Evolutionary conservation across 2,888 invertebrate genomes (phyloP), one percentile per base, ranked within the genome.

Genomic region (Amphipyra tragopoginis): DNA sequence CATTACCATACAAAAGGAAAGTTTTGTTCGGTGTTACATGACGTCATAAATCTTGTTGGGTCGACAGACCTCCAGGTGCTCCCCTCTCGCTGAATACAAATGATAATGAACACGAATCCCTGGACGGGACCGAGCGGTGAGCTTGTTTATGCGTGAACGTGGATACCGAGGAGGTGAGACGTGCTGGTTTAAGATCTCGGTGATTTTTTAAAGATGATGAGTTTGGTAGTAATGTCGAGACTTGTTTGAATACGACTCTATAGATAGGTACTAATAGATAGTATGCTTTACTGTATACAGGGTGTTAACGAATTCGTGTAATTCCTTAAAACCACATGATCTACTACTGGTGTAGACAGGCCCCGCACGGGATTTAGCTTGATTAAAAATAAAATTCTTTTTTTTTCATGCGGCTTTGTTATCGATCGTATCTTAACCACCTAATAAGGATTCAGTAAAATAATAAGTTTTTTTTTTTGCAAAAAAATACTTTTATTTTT

Each of bases 61-160:
- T 81, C 86, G 90, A 90, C 91, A 90, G 87, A 75, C 59, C 81
- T 86, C 87, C 90, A 90, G 91, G 91, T 91, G 90, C 84, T 58
- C 81, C 79, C 86, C 58, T 49, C 85, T 49, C 85, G 80, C 83
- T 86, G 91, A 91, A 91, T 90, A 92, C 89, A 90, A 91, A 92
- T 90, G 89, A 90, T 92, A 92, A 92, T 91, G 91, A 92, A 91
- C 90, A 86, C 82, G 73, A 69, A 58, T 76, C 69, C 73, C 75
- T 67, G 72, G 81, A 39, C 62, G 40, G 51, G 48, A 70, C 77
- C 75, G 36, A 13, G 39, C 15, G 48, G 47, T 39, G 26, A 13
- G 21, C 45, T 56, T 68, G 62, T 62, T 73, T 68, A 50, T 54
- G 59, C 15, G 14, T 33, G 26, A 40, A 45, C 42, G 33, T 69